These are phyloP conservation scores for Callyntrura guangdongensis DNA, from an alignment of 2,888 invertebrate species.

Conservation along the genomic window DNA sequence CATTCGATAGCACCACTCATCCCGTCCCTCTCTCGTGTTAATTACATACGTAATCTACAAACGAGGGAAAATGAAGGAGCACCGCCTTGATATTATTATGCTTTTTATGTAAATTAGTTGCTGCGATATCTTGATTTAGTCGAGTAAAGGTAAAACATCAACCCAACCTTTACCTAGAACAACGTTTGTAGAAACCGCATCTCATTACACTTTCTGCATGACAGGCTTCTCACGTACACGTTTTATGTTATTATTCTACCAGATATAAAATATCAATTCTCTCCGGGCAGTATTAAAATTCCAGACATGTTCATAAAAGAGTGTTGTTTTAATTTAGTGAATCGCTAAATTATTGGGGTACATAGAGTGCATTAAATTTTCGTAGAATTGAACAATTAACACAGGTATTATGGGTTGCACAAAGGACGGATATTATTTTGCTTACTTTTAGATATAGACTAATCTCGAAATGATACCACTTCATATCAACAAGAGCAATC, in stretches of 20 bases:
- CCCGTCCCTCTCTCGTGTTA: constrained; percentile 54
- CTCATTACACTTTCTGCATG: neutral
- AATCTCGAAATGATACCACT: too few species aligned
- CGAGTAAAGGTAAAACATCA: constrained; percentile 19
- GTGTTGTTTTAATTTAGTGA: constrained; percentile 7
- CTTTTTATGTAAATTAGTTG: constrained; percentile 41
- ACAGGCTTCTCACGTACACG: neutral
- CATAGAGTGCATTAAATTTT: neutral
- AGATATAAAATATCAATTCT: neutral
- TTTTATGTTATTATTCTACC: constrained; percentile 1
- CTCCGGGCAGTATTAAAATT: constrained; percentile 8
- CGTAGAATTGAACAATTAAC: too few species aligned
- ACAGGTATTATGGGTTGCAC: too few species aligned
- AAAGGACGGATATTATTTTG: too few species aligned
- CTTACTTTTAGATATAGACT: too few species aligned
- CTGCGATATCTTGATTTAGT: constrained; percentile 42
- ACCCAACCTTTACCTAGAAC: constrained; percentile 61
- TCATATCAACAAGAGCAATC: too few species aligned
- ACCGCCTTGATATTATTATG: constrained; percentile 40
- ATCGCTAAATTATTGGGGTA: neutral
- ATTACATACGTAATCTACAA: constrained; percentile 49
- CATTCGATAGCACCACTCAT: constrained; percentile 35
- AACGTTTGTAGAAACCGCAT: constrained; percentile 8
- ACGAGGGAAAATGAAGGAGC: constrained; percentile 30
- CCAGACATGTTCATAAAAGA: neutral